A percentile compares a stretch with the other conserved stretches of the same genome.
phyloP scores from a whole-genome alignment of 30 jellyfish, hydroid and myxozoan genomes.

The Hydra vulgaris region DNA sequence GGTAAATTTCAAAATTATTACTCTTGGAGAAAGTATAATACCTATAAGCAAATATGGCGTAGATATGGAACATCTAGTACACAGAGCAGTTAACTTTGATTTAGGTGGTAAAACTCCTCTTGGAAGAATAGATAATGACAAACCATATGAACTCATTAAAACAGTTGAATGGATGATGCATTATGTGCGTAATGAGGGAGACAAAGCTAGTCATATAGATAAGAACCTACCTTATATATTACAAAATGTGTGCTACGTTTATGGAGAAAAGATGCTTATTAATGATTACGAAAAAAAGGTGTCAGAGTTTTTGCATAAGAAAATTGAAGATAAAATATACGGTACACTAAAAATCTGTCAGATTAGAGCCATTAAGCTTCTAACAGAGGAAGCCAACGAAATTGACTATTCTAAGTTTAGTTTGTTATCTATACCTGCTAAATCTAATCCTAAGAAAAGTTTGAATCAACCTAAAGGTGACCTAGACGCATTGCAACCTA shows the following conservation, averaged over 20 bases:
- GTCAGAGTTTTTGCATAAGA: not conserved
- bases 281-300: no score
- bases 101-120: not conserved
- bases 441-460: not conserved
- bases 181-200: not conserved
- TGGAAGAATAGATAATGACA: not conserved
- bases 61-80: not conserved
- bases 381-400: not conserved
- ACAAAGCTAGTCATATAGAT: not conserved
- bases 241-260: not conserved
- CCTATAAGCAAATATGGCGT: not conserved
- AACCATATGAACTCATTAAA: not conserved
- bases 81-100: not conserved
- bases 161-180: not conserved
- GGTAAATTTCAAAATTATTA: not conserved
- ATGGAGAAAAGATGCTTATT: not conserved
- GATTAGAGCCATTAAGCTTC: not conserved
- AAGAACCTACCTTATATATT: not conserved
- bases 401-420: not conserved
- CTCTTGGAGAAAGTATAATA: not conserved
- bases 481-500: not conserved
- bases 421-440: no score
- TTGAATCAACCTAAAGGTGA: not conserved
- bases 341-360: no score
- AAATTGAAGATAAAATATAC: no score